phyloP scores from a whole-genome alignment of 1,140 invertebrate genomes.

The Manduca sexta region DNA sequence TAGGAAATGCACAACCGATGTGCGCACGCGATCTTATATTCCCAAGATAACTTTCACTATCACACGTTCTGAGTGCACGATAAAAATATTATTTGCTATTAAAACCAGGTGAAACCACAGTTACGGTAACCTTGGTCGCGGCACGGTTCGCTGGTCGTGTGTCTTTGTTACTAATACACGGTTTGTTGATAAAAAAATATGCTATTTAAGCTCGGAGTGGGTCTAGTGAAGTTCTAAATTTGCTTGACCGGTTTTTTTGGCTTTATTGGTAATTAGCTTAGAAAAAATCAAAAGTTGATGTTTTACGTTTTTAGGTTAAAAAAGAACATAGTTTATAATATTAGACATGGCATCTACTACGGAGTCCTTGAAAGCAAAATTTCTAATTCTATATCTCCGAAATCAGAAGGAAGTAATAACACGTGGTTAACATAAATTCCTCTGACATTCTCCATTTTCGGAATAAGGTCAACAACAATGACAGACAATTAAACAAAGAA shows the following conservation, averaged over 20 bases:
- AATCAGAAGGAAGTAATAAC: no score
- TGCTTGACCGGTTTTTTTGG: no score
- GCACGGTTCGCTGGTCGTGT: slow-evolving; percentile 7
- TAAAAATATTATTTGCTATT: slow-evolving; percentile 24
- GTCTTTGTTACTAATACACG: slow-evolving; percentile 21
- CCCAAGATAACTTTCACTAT: slow-evolving; percentile 27
- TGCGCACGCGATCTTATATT: slow-evolving; percentile 38
- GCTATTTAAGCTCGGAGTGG: no score
- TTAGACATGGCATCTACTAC: no score
- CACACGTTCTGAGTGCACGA: slow-evolving; percentile 24
- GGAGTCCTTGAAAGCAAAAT: no score
- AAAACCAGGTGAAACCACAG: slow-evolving; percentile 36
- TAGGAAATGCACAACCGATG: slow-evolving; percentile 3
- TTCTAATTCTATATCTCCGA: no score
- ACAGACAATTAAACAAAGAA: slow-evolving; percentile 7
- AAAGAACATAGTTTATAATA: no score
- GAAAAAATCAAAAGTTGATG: no score
- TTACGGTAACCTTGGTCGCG: slow-evolving; percentile 6
- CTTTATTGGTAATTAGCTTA: no score
- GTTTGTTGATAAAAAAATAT: slow-evolving; percentile 4
- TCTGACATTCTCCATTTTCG: slow-evolving; percentile 3
- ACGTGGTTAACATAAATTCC: no score
- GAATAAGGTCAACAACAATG: slow-evolving; percentile 7
- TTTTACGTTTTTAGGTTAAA: no score
- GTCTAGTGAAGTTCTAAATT: no score